Percentiles rank a stretch among this genome's conserved stretches.
Evolutionary conservation across 1,140 invertebrate species (phyloP).

Genomic region (Dermatophagoides farinae): DNA sequence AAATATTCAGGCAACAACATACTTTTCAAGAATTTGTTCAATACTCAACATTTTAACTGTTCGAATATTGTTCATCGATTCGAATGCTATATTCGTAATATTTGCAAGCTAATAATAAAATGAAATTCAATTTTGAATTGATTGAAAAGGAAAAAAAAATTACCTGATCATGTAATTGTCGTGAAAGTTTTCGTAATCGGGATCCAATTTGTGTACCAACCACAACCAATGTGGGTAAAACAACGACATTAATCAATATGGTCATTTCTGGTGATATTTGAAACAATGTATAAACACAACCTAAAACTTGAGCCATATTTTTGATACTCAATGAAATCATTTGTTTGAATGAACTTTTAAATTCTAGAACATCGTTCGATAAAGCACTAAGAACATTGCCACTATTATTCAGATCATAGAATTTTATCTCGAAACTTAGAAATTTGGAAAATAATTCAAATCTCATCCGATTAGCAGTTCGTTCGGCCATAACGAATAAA

Average conservation of each 20-base stretch:
- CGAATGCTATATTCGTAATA: constrained; percentile 67
- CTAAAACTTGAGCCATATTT: constrained; percentile 56
- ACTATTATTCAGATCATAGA: constrained; percentile 71
- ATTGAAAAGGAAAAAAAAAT: constrained; percentile 9
- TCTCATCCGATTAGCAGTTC: constrained; percentile 54
- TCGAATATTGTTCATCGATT: constrained; percentile 72
- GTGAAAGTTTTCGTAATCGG: constrained; percentile 45
- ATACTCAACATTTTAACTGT: constrained; percentile 80
- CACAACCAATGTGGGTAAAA: constrained; percentile 58
- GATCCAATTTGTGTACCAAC: constrained; percentile 51
- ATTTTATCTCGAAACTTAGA: constrained; percentile 64
- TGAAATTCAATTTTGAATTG: background rate
- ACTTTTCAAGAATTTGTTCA: constrained; percentile 36
- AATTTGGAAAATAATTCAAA: constrained; percentile 60
- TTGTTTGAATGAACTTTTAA: constrained; percentile 84
- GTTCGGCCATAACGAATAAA: constrained; percentile 63
- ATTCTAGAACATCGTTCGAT: constrained; percentile 83
- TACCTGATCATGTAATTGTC: constrained; percentile 53
- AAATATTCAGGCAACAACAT: background rate
- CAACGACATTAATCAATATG: constrained; percentile 42
- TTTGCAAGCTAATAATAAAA: constrained; percentile 41
- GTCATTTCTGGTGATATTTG: constrained; percentile 74
- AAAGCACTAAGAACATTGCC: constrained; percentile 76
- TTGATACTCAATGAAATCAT: constrained; percentile 68
- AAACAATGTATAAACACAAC: constrained; percentile 52